Conservation (phyloP, 2,888 invertebrate species). For the Sinelater perroti region DNA sequence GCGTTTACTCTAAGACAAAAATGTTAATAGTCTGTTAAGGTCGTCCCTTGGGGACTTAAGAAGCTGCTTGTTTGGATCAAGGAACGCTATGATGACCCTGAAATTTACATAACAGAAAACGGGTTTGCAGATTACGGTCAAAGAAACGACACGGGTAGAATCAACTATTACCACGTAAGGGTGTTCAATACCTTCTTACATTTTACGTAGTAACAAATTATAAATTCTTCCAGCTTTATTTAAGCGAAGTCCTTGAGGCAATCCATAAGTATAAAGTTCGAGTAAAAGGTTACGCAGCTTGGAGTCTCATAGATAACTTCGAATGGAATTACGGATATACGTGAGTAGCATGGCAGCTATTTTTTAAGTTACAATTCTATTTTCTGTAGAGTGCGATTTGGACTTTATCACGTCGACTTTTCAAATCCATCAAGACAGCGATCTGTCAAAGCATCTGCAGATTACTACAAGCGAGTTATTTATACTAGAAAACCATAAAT, state of each 20-base stretch:
- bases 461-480: conserved; percentile 8
- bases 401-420: conserved; percentile 32
- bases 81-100: conserved; percentile 59
- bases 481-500: background rate
- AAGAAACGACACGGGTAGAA: background rate
- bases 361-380: background rate
- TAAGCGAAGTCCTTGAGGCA: conserved; percentile 41
- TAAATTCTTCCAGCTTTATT: background rate
- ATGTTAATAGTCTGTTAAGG: conserved; percentile 3
- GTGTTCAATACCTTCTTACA: background rate
- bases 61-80: conserved; percentile 64
- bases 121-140: conserved; percentile 2
- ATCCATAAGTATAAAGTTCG: conserved; percentile 59
- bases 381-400: too few relatives aligned
- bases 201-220: background rate
- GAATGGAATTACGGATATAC: conserved; percentile 67
- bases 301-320: conserved; percentile 72
- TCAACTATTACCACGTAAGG: conserved; percentile 20
- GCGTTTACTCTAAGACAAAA: background rate
- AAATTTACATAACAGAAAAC: conserved; percentile 40
- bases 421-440: conserved; percentile 18
- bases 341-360: conserved; percentile 48
- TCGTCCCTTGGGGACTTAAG: conserved; percentile 68
- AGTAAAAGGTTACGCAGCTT: conserved; percentile 66
- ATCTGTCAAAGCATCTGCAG: conserved; percentile 24